phyloP scores from a whole-genome alignment of 1,140 invertebrate genomes.

The Thaumatotibia leucotreta region DNA sequence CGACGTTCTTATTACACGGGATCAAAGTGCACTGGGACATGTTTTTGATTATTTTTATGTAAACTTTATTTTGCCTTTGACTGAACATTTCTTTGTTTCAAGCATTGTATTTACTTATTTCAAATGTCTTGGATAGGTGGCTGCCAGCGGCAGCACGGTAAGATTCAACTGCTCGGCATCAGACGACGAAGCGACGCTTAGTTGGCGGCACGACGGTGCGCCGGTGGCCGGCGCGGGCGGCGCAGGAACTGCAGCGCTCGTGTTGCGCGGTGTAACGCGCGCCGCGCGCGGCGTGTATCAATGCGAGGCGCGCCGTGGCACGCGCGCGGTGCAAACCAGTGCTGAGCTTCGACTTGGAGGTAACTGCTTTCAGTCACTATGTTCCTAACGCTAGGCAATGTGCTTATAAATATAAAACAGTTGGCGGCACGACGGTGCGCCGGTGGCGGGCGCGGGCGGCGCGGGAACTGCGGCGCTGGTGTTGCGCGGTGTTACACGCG shows the following conservation, averaged over 20 bases:
- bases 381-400: no score
- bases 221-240: constrained; percentile 60
- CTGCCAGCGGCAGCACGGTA: constrained; percentile 51
- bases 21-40: no score
- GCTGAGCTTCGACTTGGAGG: constrained; percentile 85
- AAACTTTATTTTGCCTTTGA: no score
- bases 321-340: constrained; percentile 82
- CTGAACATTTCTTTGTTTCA: no score
- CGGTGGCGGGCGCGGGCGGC: constrained; percentile 59
- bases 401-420: no score
- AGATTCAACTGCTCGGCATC: constrained; percentile 79
- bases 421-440: constrained; percentile 81
- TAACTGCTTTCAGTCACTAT: constrained; percentile 61
- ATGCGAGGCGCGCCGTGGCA: constrained; percentile 82
- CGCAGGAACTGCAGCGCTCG: constrained; percentile 74
- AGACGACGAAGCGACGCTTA: constrained; percentile 81
- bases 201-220: constrained; percentile 81
- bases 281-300: constrained; percentile 90
- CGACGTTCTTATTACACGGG: no score
- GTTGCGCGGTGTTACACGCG: constrained; percentile 80
- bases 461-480: constrained; percentile 75
- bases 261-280: constrained; percentile 80
- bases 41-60: no score
- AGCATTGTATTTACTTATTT: no score
- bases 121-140: constrained; percentile 43